These are phyloP conservation scores for Cebidichthys violaceus DNA, from an alignment of 2,113 vertebrate genomes.

Conservation along the genomic window DNA sequence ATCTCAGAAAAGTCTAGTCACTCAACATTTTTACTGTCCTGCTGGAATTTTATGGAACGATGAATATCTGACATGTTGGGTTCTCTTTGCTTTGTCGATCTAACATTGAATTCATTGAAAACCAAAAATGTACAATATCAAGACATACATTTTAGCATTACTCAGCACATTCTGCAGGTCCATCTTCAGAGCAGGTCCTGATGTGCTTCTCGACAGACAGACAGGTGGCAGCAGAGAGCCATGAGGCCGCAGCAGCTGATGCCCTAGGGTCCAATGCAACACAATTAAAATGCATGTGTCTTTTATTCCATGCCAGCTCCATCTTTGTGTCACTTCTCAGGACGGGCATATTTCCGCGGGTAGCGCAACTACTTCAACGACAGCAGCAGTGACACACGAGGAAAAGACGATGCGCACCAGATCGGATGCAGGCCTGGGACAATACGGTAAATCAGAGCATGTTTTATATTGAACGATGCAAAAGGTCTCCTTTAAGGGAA, in stretches of 20 bases:
- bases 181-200: not conserved
- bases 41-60: not conserved
- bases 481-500: not conserved
- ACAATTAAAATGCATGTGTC: slow-evolving; percentile 72
- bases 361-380: slow-evolving; percentile 19
- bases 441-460: slow-evolving; percentile 47
- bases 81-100: not conserved
- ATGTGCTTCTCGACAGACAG: slow-evolving; percentile 75
- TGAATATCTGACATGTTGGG: not conserved
- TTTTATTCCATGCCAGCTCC: slow-evolving; percentile 72
- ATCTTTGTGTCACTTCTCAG: slow-evolving; percentile 64
- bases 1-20: slow-evolving; percentile 18
- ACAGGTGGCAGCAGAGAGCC: slow-evolving; percentile 98
- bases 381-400: slow-evolving; percentile 8
- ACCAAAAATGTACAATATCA: not conserved
- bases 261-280: slow-evolving; percentile 56
- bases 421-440: slow-evolving; percentile 13
- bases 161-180: slow-evolving; percentile 63
- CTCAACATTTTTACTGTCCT: slow-evolving; percentile 12
- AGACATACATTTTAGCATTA: no score
- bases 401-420: not conserved
- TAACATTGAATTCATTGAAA: not conserved
- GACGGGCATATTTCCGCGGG: slow-evolving; percentile 44
- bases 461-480: slow-evolving; percentile 18
- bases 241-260: slow-evolving; percentile 46